phyloP scores from a whole-genome alignment of 2,113 vertebrate species.

The Ursus arctos region DNA sequence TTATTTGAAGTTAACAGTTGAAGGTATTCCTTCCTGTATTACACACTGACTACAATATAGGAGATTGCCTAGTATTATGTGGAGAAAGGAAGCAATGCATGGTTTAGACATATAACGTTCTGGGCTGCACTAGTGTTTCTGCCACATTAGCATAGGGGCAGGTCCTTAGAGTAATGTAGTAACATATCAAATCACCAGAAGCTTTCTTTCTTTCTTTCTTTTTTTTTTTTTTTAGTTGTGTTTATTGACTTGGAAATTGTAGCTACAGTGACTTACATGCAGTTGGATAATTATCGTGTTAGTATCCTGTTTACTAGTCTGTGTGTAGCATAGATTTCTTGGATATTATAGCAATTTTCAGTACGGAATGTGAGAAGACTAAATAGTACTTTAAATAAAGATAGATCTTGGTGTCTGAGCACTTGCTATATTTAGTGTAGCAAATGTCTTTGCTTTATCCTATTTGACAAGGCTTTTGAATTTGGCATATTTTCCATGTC shows the following conservation, averaged over 20 bases:
- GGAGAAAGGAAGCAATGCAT: not conserved
- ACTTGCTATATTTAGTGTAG: not conserved
- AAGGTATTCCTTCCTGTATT: not conserved
- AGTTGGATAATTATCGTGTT: not conserved
- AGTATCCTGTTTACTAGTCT: not conserved
- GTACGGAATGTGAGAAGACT: not conserved
- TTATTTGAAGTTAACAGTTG: not conserved
- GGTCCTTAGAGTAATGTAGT: not conserved
- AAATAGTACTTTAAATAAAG: conserved; percentile 30
- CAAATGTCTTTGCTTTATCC: conserved; percentile 46
- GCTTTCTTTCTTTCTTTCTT: not conserved
- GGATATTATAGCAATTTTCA: not conserved
- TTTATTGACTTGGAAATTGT: conserved; percentile 11
- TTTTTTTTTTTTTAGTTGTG: not conserved
- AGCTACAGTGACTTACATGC: not conserved
- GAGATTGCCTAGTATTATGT: not conserved
- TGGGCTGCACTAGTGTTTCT: not conserved
- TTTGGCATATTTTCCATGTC: not conserved
- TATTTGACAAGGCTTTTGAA: conserved; percentile 21
- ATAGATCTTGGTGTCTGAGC: not conserved
- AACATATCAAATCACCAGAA: not conserved
- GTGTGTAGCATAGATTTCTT: not conserved
- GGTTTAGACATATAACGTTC: not conserved
- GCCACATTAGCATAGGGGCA: not conserved
- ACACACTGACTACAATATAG: not conserved